Conservation (phyloP, 2,888 invertebrate genomes). For the Apotomis betuletana region DNA sequence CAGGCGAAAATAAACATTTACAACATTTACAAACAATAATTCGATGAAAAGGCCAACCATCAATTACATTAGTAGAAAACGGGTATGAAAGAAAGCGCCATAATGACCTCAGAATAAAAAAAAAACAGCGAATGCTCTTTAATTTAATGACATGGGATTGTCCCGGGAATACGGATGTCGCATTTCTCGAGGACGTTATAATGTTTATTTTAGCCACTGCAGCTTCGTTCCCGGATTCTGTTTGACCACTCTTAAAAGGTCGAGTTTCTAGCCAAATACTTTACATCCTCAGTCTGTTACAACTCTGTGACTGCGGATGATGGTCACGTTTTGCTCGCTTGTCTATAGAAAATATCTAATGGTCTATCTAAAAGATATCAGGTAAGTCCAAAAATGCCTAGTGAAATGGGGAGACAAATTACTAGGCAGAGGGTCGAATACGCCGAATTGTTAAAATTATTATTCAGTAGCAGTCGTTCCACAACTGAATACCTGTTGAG, state of each 20-base stretch:
- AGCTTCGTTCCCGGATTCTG: constrained; percentile 8
- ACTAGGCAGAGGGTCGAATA: too few relatives aligned
- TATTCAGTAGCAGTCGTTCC: constrained; percentile 14
- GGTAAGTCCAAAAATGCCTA: too few relatives aligned
- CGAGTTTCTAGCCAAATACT: constrained; percentile 3
- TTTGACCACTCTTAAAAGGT: constrained; percentile 26
- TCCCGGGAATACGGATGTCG: not conserved
- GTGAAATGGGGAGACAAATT: too few relatives aligned
- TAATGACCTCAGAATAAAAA: too few relatives aligned
- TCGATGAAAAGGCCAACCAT: too few relatives aligned
- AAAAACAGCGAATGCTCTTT: not conserved
- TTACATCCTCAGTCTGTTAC: not conserved
- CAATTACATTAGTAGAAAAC: too few relatives aligned
- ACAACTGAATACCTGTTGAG: constrained; percentile 42
- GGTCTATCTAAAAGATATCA: too few relatives aligned
- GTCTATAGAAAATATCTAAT: too few relatives aligned
- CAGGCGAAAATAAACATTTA: too few relatives aligned
- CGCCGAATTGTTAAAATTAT: not conserved
- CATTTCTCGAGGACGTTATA: not conserved
- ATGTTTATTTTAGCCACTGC: not conserved
- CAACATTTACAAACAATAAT: too few relatives aligned
- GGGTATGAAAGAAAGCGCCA: too few relatives aligned
- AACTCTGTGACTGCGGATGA: not conserved
- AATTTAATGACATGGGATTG: not conserved
- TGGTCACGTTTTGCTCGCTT: too few relatives aligned